These are phyloP conservation scores for Hydrocynus forskahlii DNA, from an alignment of 2,797 vertebrate genomes.

Conservation along the genomic window DNA sequence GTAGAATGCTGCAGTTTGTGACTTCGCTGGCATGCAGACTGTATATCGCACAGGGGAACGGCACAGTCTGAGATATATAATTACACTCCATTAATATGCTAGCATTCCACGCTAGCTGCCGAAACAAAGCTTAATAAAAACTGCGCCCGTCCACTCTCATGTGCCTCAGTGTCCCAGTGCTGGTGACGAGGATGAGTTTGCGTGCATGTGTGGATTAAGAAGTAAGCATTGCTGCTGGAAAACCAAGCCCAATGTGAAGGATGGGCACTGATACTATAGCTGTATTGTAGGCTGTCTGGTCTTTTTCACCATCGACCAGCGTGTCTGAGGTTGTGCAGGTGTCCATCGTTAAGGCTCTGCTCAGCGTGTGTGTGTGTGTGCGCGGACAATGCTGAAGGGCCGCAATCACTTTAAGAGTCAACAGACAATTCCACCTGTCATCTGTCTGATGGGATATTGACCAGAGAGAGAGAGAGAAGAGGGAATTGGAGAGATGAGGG, in stretches of 20 bases:
- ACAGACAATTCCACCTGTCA: constrained; percentile 63
- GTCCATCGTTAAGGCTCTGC: constrained; percentile 62
- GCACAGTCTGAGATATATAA: constrained; percentile 90
- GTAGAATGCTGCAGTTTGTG: constrained; percentile 98
- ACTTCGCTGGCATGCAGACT: constrained; percentile 95
- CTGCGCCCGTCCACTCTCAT: constrained; percentile 62
- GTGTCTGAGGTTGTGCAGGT: constrained; percentile 57
- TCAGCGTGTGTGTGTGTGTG: constrained; percentile 41
- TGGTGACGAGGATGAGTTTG: constrained; percentile 43
- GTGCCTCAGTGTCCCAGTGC: constrained; percentile 43
- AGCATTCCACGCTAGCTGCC: constrained; percentile 89
- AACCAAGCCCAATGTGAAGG: constrained; percentile 39
- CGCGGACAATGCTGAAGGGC: constrained; percentile 58
- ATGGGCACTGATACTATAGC: constrained; percentile 43
- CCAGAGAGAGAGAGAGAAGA: constrained; percentile 51
- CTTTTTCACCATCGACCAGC: constrained; percentile 52
- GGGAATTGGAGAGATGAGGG: constrained; percentile 40
- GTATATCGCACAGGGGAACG: constrained; percentile 88
- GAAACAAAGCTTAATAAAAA: constrained; percentile 87
- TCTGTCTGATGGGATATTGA: constrained; percentile 65
- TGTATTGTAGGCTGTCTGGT: constrained; percentile 48
- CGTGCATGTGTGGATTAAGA: constrained; percentile 47
- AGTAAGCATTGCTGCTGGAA: constrained; percentile 31
- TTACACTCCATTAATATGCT: constrained; percentile 96
- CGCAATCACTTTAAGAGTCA: constrained; percentile 65